These are phyloP conservation scores for Lepus oiostolus DNA, from an alignment of 2,797 vertebrate species.

Conservation along the genomic window DNA sequence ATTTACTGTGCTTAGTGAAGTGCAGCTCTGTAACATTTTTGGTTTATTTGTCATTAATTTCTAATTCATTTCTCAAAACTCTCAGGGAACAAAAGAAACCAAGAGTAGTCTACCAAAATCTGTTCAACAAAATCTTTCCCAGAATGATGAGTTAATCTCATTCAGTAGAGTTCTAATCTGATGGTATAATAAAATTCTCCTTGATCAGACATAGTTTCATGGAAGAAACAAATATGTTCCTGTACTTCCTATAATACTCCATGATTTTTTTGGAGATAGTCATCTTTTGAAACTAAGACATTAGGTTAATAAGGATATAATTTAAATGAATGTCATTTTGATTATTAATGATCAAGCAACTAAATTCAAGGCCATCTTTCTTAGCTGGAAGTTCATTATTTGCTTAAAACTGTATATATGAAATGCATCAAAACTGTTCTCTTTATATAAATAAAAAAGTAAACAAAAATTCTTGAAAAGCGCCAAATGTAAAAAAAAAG, in stretches of 20 bases:
- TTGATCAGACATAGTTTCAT: not conserved
- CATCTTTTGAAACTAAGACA: not conserved
- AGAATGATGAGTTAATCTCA: constrained; percentile 2
- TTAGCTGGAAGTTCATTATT: not conserved
- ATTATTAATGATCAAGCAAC: not conserved
- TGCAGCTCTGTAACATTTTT: not conserved
- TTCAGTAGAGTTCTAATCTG: not conserved
- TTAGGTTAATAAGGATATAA: not conserved
- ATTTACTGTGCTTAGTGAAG: not conserved
- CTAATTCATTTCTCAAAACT: not conserved
- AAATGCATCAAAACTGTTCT: too few species aligned
- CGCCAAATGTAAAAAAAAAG: not conserved
- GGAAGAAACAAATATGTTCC: not conserved
- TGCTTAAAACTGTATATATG: not conserved
- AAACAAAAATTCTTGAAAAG: constrained; percentile 46
- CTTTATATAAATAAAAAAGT: not conserved
- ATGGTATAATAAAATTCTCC: not conserved
- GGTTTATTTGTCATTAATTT: not conserved
- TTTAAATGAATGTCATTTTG: constrained; percentile 27
- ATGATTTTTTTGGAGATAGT: not conserved
- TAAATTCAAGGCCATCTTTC: constrained; percentile 13
- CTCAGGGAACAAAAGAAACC: not conserved
- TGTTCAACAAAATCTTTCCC: not conserved
- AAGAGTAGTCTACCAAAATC: not conserved
- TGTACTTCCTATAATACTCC: not conserved